Evolutionary conservation across 2,888 invertebrate genomes (phyloP).

Genomic region (Luffia ferchaultella): DNA sequence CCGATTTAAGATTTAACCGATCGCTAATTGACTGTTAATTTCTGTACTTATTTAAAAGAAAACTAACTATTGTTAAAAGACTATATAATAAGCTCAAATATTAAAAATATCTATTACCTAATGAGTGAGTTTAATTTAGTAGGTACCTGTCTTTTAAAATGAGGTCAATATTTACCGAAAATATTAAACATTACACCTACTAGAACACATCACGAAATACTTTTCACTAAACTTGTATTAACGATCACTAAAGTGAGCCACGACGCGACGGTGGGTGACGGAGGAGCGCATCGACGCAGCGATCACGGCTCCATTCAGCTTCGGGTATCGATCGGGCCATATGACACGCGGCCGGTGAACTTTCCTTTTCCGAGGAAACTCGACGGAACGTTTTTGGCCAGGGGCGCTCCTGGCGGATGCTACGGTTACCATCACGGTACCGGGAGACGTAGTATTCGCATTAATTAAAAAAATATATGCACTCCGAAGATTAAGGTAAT

Average conservation of each 20-base stretch:
- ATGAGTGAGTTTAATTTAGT: too few relatives aligned
- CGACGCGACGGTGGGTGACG: slow-evolving; percentile 27
- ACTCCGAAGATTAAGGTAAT: slow-evolving; percentile 24
- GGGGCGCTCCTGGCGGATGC: not conserved
- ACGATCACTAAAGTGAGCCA: too few relatives aligned
- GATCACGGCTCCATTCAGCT: slow-evolving; percentile 40
- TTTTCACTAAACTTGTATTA: not conserved
- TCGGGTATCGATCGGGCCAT: slow-evolving; percentile 42
- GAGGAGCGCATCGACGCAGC: slow-evolving; percentile 41
- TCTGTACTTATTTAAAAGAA: too few relatives aligned
- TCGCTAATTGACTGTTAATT: too few relatives aligned
- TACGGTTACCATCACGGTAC: not conserved
- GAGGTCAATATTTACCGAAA: not conserved
- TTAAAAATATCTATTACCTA: too few relatives aligned
- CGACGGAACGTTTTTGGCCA: not conserved
- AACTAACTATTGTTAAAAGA: too few relatives aligned
- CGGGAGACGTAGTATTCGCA: not conserved
- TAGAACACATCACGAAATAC: not conserved
- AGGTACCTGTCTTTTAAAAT: too few relatives aligned
- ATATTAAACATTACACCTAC: too few relatives aligned
- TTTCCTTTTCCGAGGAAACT: slow-evolving; percentile 38
- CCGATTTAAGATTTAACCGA: too few relatives aligned
- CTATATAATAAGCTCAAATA: too few relatives aligned
- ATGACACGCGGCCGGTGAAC: slow-evolving; percentile 37
- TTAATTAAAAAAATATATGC: not conserved